A percentile compares a stretch with the other conserved stretches of the same genome.
These are phyloP conservation scores for Temnopleurus reevesii DNA, from an alignment of 53 echinoderm and acorn worm species.

Conservation along the genomic window DNA sequence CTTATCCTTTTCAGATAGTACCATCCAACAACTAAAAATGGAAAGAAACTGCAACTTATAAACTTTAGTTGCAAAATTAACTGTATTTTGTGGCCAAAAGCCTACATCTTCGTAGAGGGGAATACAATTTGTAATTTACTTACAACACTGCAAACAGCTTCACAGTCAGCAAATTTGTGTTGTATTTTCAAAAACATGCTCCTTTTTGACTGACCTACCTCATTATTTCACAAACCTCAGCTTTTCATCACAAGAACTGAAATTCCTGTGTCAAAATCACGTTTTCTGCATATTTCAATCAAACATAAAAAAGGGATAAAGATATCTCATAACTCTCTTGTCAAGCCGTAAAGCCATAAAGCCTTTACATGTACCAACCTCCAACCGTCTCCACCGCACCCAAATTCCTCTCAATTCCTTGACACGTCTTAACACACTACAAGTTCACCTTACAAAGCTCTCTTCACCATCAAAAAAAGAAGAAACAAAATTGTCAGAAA, in stretches of 20 bases:
- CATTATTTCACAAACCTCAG: slow-evolving; percentile 11
- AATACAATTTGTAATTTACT: too few species aligned
- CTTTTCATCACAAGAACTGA: not conserved
- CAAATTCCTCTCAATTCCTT: slow-evolving; percentile 7
- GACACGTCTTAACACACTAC: slow-evolving; percentile 5
- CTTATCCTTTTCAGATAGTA: too few species aligned
- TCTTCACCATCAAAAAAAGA: not conserved
- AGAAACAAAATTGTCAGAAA: not conserved
- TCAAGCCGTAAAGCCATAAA: not conserved
- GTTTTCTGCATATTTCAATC: not conserved
- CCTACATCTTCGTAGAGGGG: too few species aligned
- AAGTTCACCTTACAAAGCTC: not conserved
- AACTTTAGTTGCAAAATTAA: too few species aligned
- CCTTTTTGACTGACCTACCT: not conserved
- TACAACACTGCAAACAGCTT: too few species aligned
- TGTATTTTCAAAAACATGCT: not conserved
- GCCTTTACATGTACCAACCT: not conserved
- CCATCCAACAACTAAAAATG: too few species aligned
- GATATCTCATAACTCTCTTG: not conserved
- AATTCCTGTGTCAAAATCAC: not conserved
- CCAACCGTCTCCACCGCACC: not conserved
- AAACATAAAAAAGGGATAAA: not conserved
- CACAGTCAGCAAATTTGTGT: too few species aligned
- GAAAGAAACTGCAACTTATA: too few species aligned
- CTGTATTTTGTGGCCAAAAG: too few species aligned